A percentile compares a stretch with the other conserved stretches of the same genome.
Evolutionary conservation across 1,140 invertebrate genomes (phyloP).

Genomic region (Delia radicum): DNA sequence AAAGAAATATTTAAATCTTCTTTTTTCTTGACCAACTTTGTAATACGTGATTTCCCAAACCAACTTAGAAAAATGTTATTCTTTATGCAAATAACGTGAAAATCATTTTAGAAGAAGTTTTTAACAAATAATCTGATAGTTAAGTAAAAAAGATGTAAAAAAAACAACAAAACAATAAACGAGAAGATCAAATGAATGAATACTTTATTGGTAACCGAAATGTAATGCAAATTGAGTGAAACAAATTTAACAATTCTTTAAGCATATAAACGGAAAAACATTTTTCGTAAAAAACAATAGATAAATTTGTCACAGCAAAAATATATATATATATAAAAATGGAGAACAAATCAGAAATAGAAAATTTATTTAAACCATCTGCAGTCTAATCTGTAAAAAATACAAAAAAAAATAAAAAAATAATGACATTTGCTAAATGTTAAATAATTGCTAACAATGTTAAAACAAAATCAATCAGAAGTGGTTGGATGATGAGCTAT

Average conservation of each 20-base stretch:
- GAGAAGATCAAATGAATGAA: no score
- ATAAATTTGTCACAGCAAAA: background rate
- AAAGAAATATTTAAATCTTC: no score
- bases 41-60: no score
- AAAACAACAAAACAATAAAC: no score
- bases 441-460: background rate
- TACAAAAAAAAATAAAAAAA: background rate
- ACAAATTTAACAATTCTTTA: background rate
- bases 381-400: no score
- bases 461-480: background rate
- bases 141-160: no score
- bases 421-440: background rate
- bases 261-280: background rate
- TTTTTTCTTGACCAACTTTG: no score
- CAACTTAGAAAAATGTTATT: no score
- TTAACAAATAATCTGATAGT: no score
- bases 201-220: background rate
- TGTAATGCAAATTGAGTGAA: background rate
- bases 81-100: no score
- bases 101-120: no score
- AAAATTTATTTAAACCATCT: no score
- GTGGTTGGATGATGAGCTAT: background rate
- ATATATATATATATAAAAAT: background rate
- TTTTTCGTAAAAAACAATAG: background rate
- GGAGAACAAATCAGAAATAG: background rate